Conservation (phyloP, 2,797 vertebrate species). For the Cyclopterus lumpus region DNA sequence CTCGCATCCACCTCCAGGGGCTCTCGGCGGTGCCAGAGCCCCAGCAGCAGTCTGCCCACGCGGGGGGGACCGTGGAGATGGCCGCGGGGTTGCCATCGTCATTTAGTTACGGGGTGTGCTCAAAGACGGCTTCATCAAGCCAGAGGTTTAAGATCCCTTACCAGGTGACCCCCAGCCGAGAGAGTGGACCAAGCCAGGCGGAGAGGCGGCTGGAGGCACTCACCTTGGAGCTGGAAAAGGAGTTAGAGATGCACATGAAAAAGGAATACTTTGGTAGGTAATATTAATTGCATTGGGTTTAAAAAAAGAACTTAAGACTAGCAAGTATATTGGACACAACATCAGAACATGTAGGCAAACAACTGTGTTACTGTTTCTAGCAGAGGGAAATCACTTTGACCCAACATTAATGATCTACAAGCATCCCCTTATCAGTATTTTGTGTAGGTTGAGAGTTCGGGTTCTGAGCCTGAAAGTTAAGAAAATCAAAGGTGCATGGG, state of each 20-base stretch:
- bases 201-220: constrained; percentile 94
- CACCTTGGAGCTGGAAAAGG: constrained; percentile 95
- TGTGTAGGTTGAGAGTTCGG: neutral
- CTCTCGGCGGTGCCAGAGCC: constrained; percentile 81
- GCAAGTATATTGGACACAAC: neutral
- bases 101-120: constrained; percentile 81
- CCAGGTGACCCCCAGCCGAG: constrained; percentile 91
- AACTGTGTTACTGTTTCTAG: neutral
- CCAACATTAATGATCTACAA: neutral
- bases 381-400: neutral
- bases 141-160: constrained; percentile 90
- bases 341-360: neutral
- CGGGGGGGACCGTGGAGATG: constrained; percentile 65
- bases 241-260: constrained; percentile 96
- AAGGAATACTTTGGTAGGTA: constrained; percentile 98
- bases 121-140: constrained; percentile 77
- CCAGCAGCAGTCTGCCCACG: constrained; percentile 57
- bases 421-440: neutral
- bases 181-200: constrained; percentile 92
- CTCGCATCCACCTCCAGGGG: constrained; percentile 79
- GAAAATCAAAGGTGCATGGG: neutral
- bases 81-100: constrained; percentile 69
- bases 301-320: too few species aligned
- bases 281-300: neutral
- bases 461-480: neutral